Evolutionary conservation across 2,797 vertebrate species (phyloP).

Genomic region (Enteromius trimaculatus): DNA sequence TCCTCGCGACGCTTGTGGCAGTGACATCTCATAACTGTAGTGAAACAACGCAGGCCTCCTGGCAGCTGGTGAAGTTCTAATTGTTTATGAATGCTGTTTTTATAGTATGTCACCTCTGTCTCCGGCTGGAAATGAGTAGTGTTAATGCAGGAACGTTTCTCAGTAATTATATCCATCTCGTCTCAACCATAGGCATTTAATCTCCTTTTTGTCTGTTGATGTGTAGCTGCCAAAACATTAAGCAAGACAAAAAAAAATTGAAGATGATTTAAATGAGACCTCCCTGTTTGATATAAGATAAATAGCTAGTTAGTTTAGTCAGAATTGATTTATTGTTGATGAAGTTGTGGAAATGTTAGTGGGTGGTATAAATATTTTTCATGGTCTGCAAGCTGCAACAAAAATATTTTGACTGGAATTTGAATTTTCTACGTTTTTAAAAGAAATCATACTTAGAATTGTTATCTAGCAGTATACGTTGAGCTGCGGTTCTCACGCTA

Average conservation of each 20-base stretch:
- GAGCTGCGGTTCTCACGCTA: not conserved
- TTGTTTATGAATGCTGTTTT: slow-evolving; percentile 35
- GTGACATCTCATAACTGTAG: slow-evolving; percentile 21
- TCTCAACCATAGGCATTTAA: slow-evolving; percentile 4
- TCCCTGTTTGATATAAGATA: slow-evolving; percentile 9
- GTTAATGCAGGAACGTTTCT: slow-evolving; percentile 37
- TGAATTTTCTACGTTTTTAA: not conserved
- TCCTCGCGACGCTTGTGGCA: not conserved
- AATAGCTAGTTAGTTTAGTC: slow-evolving; percentile 2
- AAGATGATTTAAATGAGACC: slow-evolving; percentile 17
- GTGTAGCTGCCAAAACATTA: slow-evolving; percentile 25
- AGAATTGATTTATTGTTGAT: slow-evolving; percentile 22
- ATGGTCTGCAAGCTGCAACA: not conserved
- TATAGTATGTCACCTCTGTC: slow-evolving; percentile 29
- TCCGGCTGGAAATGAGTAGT: slow-evolving; percentile 11
- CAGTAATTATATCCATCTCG: slow-evolving; percentile 43
- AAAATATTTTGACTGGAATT: slow-evolving; percentile 9
- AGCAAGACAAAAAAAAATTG: not conserved
- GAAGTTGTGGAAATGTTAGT: not conserved
- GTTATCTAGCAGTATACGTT: not conserved
- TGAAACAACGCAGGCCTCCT: slow-evolving; percentile 23
- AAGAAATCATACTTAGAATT: not conserved
- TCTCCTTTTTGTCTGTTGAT: not conserved
- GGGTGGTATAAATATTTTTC: slow-evolving; percentile 20
- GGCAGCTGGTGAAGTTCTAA: not conserved